Percentiles rank a stretch among this genome's conserved stretches.
Conservation (phyloP, 2,113 vertebrate species). For the Suncus etruscus region DNA sequence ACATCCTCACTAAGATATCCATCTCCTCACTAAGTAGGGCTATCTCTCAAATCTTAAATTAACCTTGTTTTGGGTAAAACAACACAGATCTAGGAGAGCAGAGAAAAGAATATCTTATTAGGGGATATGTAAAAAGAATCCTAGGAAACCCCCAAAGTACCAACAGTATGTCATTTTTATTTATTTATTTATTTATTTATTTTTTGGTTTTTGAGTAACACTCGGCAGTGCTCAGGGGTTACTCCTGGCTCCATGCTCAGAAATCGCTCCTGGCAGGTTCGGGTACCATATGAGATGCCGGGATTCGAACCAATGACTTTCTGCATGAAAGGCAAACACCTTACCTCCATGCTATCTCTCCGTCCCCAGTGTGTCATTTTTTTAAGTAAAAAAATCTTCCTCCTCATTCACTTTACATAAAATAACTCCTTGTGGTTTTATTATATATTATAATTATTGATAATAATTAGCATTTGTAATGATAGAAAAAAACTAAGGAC, state of each 20-base stretch:
- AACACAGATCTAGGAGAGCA: neutral
- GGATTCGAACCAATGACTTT: too few species aligned
- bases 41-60: neutral
- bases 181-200: too few species aligned
- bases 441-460: neutral
- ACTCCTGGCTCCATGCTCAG: too few species aligned
- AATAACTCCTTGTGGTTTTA: neutral
- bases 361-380: too few species aligned
- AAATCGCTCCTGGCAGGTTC: too few species aligned
- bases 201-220: too few species aligned
- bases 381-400: constrained; percentile 15
- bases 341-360: too few species aligned
- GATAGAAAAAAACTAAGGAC: neutral
- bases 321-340: too few species aligned
- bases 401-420: neutral
- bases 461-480: constrained; percentile 45
- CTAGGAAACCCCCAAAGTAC: neutral
- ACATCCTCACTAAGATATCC: too few species aligned
- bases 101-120: neutral
- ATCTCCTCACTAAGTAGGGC: too few species aligned
- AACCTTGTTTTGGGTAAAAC: neutral
- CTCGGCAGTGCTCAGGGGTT: too few species aligned
- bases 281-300: too few species aligned
- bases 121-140: constrained; percentile 66
- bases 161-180: neutral